A percentile compares a stretch with the other conserved stretches of the same genome.
Evolutionary conservation across 1,140 invertebrate species (phyloP).

Genomic region (Brachionus koreanus): DNA sequence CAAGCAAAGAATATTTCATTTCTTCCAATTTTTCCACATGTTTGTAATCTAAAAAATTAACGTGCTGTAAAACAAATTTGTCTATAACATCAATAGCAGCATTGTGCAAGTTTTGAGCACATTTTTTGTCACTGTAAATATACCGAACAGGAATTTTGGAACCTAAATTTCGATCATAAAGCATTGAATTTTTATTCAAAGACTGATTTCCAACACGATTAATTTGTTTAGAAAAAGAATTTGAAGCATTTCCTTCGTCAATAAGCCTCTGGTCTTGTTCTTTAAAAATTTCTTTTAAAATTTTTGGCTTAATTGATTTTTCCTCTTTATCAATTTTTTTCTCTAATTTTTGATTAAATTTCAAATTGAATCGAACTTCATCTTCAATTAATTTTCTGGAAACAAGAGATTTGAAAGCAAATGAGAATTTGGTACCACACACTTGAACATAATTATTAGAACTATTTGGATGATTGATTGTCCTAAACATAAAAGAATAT

Average conservation of each 20-base stretch:
- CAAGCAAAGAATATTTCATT: background rate
- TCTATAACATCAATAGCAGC: background rate
- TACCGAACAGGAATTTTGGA: background rate
- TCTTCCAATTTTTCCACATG: background rate
- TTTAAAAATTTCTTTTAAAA: conserved; percentile 26
- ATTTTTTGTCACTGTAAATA: conserved; percentile 31
- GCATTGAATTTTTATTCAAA: conserved; percentile 5
- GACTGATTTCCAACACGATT: background rate
- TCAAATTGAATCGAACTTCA: background rate
- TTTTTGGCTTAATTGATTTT: background rate
- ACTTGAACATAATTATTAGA: conserved; percentile 35
- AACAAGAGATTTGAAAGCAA: background rate
- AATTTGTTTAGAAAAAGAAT: background rate
- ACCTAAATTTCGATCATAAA: conserved; percentile 34
- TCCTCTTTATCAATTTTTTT: background rate
- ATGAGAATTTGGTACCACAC: background rate
- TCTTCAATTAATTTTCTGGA: background rate
- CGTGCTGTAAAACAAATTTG: background rate
- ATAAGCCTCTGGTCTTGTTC: background rate
- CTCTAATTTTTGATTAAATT: background rate
- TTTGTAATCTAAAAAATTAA: background rate
- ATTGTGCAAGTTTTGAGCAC: background rate
- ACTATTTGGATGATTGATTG: background rate
- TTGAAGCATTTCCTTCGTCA: background rate
- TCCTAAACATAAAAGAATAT: conserved; percentile 17